Conservation (phyloP, 2,888 invertebrate species). For the Selenia dentaria region DNA sequence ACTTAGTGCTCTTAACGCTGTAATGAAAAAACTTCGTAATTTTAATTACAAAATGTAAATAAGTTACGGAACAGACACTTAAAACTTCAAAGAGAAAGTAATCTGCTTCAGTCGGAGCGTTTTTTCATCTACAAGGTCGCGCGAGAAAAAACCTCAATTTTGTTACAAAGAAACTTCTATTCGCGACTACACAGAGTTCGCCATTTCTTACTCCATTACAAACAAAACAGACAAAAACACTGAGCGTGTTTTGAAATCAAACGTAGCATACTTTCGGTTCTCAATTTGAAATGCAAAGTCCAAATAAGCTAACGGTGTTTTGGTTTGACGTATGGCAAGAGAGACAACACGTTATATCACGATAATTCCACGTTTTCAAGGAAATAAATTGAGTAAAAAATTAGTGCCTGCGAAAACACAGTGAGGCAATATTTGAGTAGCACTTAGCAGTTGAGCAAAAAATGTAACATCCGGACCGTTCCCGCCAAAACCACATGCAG, state of each 20-base stretch:
- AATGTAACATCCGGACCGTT: constrained; percentile 58
- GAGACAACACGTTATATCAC: constrained; percentile 17
- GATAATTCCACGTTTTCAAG: constrained; percentile 21
- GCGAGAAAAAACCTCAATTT: constrained; percentile 49
- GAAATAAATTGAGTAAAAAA: constrained; percentile 39
- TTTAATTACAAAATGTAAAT: constrained; percentile 55
- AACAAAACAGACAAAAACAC: no score
- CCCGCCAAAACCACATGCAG: constrained; percentile 65
- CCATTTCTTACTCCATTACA: constrained; percentile 43
- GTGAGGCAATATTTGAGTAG: constrained; percentile 61
- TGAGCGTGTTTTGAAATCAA: no score
- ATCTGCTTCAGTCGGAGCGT: constrained; percentile 47
- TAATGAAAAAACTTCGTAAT: constrained; percentile 42
- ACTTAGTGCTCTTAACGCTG: constrained; percentile 14
- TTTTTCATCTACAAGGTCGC: constrained; percentile 49
- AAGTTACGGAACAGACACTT: constrained; percentile 50
- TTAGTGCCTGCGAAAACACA: constrained; percentile 43
- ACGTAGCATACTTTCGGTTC: no score
- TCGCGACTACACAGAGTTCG: constrained; percentile 41
- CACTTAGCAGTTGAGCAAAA: constrained; percentile 63
- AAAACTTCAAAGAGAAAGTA: constrained; percentile 59
- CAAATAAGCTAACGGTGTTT: no score
- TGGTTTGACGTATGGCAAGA: constrained; percentile 1
- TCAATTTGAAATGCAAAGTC: no score
- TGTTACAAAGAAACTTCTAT: constrained; percentile 54